phyloP scores from a whole-genome alignment of 2,888 invertebrate genomes.

The Archips crataeganus region DNA sequence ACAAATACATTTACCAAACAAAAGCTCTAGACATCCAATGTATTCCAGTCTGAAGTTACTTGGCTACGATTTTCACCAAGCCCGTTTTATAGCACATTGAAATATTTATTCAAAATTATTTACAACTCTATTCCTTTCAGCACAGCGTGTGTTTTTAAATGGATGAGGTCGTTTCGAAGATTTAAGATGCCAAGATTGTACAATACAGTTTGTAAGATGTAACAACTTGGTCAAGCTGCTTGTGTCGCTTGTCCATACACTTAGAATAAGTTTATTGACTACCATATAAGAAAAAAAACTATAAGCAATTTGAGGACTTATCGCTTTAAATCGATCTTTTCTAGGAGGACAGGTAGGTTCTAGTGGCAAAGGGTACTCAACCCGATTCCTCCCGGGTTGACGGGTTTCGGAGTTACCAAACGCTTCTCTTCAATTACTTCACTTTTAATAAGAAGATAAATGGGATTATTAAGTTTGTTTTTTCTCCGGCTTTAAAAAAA shows the following conservation, averaged over 20 bases:
- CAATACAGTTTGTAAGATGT: constrained; percentile 6
- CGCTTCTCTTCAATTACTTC: too few relatives aligned
- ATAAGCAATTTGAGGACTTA: too few relatives aligned
- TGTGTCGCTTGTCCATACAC: background rate
- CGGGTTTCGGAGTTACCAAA: too few relatives aligned
- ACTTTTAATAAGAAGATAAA: too few relatives aligned
- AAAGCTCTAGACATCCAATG: background rate
- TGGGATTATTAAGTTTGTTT: too few relatives aligned
- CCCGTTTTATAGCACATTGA: background rate
- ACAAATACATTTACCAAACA: too few relatives aligned
- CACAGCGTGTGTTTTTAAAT: background rate
- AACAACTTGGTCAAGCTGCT: background rate
- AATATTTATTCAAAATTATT: background rate
- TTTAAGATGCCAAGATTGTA: constrained; percentile 22
- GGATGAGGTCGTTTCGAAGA: background rate
- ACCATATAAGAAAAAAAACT: too few relatives aligned
- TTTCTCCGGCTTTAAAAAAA: too few relatives aligned
- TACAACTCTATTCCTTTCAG: background rate
- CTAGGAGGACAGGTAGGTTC: too few relatives aligned
- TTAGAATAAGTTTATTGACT: background rate
- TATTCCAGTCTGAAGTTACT: background rate
- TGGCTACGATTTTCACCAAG: background rate
- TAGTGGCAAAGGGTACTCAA: too few relatives aligned
- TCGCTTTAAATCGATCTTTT: too few relatives aligned
- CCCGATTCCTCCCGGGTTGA: too few relatives aligned